Conservation (phyloP, 2,888 invertebrate genomes). For the Lasioglossum morio region DNA sequence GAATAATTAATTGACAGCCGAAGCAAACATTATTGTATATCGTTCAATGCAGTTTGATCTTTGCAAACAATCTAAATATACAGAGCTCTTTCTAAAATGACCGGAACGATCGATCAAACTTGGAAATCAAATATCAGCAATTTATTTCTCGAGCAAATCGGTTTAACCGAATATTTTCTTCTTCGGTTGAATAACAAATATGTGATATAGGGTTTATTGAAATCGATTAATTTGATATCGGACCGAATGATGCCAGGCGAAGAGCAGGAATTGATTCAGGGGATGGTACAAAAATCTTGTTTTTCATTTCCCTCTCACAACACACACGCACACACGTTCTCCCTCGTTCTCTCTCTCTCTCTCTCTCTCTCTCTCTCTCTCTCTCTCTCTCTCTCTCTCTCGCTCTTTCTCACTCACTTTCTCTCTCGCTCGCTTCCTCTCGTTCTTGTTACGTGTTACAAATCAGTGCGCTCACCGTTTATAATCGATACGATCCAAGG, state of each 20-base stretch:
- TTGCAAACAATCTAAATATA: background rate
- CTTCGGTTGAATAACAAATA: background rate
- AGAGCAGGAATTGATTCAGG: slow-evolving; percentile 60
- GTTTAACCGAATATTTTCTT: background rate
- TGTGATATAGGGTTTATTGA: slow-evolving; percentile 28
- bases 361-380: background rate
- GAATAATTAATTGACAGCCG: slow-evolving; percentile 2
- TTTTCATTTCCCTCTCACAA: slow-evolving; percentile 8
- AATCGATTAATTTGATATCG: slow-evolving; percentile 44
- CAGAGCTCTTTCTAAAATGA: background rate
- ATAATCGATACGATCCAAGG: slow-evolving; percentile 80
- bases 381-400: background rate
- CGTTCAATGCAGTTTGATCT: background rate
- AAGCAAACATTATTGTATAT: background rate
- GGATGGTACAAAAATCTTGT: slow-evolving; percentile 60
- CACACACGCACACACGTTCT: background rate
- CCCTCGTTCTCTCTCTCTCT: background rate
- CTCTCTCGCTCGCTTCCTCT: slow-evolving; percentile 33
- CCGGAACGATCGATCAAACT: background rate
- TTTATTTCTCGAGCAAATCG: background rate
- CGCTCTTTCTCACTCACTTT: slow-evolving; percentile 13
- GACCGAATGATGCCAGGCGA: slow-evolving; percentile 47
- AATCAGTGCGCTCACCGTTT: slow-evolving; percentile 82
- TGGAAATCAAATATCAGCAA: background rate
- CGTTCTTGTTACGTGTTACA: slow-evolving; percentile 73